Conservation (phyloP, 2,113 vertebrate genomes). For the Suncus etruscus region DNA sequence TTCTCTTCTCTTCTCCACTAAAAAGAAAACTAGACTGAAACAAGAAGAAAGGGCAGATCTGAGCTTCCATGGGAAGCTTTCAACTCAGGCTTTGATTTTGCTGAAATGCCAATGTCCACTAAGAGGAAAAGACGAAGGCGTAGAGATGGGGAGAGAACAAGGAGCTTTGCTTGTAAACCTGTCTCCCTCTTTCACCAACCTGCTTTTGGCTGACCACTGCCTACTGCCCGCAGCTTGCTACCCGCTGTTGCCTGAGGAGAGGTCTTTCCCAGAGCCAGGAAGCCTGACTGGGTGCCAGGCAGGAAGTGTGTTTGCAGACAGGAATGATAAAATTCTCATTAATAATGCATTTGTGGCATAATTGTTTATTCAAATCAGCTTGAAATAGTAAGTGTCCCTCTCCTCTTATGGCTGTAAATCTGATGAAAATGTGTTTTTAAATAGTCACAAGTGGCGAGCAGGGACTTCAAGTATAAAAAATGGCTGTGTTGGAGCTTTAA, state of each 20-base stretch:
- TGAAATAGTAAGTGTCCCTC: slow-evolving; percentile 78
- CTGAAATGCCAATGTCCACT: slow-evolving; percentile 14
- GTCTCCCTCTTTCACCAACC: neutral
- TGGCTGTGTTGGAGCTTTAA: neutral
- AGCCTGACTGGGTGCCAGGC: neutral
- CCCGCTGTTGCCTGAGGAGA: neutral
- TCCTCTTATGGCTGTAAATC: slow-evolving; percentile 74
- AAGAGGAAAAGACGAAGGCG: neutral
- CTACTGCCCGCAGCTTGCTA: accelerated
- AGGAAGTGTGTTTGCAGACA: slow-evolving; percentile 58
- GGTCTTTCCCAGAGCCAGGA: neutral
- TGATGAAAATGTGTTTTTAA: slow-evolving; percentile 74
- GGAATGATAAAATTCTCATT: slow-evolving; percentile 75
- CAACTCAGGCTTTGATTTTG: slow-evolving; percentile 65
- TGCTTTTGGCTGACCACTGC: too few relatives aligned
- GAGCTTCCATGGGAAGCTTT: slow-evolving; percentile 36
- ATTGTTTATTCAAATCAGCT: slow-evolving; percentile 82
- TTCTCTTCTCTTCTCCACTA: neutral
- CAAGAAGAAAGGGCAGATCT: slow-evolving; percentile 49
- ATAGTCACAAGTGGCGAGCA: slow-evolving; percentile 75
- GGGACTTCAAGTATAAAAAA: slow-evolving; percentile 72
- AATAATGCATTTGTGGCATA: slow-evolving; percentile 78
- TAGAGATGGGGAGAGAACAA: neutral
- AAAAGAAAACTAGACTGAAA: slow-evolving; percentile 4
- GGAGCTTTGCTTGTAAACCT: accelerated